Percentiles rank a stretch among this genome's conserved stretches.
Evolutionary conservation across 1,140 invertebrate species (phyloP).

Genomic region (Cyclargus thomasi): DNA sequence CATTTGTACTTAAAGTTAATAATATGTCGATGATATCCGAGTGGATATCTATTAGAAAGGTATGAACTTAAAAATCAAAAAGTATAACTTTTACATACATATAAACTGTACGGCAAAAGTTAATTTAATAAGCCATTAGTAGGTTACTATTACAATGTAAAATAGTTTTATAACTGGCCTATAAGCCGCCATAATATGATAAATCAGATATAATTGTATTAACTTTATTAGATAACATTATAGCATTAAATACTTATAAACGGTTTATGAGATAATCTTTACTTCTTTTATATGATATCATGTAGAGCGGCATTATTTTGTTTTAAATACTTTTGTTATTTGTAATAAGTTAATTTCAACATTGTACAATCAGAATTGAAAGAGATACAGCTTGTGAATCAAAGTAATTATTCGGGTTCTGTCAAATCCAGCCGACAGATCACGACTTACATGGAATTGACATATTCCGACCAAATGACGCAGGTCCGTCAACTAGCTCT

Average conservation of each 20-base stretch:
- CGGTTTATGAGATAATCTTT: not conserved
- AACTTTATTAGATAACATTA: slow-evolving; percentile 4
- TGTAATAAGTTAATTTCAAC: not conserved
- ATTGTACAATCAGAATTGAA: too few species aligned
- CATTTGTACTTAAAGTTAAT: too few species aligned
- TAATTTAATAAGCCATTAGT: not conserved
- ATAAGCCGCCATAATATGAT: not conserved
- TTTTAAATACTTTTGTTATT: not conserved
- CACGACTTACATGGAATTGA: too few species aligned
- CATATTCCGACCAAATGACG: too few species aligned
- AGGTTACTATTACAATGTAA: not conserved
- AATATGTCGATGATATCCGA: too few species aligned
- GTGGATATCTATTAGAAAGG: too few species aligned
- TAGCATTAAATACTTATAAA: not conserved
- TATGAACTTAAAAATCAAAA: too few species aligned
- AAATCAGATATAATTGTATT: slow-evolving; percentile 1
- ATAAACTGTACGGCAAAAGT: not conserved
- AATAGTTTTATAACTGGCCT: not conserved
- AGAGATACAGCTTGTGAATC: too few species aligned
- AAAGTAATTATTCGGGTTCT: too few species aligned
- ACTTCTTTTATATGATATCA: not conserved
- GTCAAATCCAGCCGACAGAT: too few species aligned
- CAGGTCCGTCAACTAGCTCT: too few species aligned
- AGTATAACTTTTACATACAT: too few species aligned
- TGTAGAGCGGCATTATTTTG: not conserved